A percentile compares a stretch with the other conserved stretches of the same genome.
Conservation (phyloP, 2,888 invertebrate species). For the Pseudococcus longispinus region DNA sequence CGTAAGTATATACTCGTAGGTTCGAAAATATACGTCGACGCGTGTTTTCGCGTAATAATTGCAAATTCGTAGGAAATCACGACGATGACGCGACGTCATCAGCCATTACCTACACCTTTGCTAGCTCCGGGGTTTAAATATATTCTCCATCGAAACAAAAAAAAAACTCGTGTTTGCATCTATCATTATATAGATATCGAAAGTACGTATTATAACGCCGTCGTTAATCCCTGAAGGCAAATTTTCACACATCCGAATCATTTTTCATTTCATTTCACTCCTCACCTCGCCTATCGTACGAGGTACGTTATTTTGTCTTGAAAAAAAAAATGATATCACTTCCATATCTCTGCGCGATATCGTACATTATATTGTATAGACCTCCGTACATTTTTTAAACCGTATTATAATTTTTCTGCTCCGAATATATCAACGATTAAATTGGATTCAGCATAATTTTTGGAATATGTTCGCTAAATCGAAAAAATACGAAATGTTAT, state of each 20-base stretch:
- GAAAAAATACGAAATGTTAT: background rate
- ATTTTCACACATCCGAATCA: background rate
- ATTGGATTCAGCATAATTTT: background rate
- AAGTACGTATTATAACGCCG: background rate
- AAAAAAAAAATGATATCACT: background rate
- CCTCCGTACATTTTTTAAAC: background rate
- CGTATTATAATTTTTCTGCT: background rate
- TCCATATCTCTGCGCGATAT: background rate
- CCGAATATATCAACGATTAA: slow-evolving; percentile 1
- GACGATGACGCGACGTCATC: background rate
- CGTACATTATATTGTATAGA: background rate
- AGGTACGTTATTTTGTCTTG: background rate
- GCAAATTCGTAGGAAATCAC: slow-evolving; percentile 1
- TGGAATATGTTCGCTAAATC: background rate
- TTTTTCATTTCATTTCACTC: slow-evolving; percentile 5
- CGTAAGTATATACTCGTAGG: background rate
- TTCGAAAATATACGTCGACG: background rate
- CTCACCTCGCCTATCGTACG: background rate
- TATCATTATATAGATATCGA: background rate
- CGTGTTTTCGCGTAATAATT: background rate
- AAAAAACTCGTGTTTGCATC: background rate
- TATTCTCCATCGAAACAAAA: background rate
- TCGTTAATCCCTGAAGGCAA: slow-evolving; percentile 1
- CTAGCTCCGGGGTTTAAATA: background rate
- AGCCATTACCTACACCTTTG: background rate